These are phyloP conservation scores for Tinea pellionella DNA, from an alignment of 2,888 invertebrate species.

Conservation along the genomic window DNA sequence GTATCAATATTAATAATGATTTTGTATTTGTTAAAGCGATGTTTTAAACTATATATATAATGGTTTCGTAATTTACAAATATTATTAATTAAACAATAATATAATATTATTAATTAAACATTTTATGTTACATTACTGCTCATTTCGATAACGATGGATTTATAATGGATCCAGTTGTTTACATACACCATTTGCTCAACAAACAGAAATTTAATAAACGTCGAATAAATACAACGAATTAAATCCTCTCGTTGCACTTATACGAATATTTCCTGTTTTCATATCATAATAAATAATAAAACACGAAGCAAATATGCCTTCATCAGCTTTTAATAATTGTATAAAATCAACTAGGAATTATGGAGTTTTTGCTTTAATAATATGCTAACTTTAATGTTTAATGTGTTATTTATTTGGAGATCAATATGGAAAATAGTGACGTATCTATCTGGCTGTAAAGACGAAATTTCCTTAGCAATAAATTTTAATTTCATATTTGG, in stretches of 20 bases:
- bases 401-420: background rate
- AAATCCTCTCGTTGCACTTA: constrained; percentile 1
- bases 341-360: background rate
- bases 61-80: background rate
- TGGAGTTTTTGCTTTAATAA: background rate
- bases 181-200: constrained; percentile 1
- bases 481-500: too few relatives aligned
- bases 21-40: background rate
- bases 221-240: background rate
- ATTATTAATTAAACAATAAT: background rate
- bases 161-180: background rate
- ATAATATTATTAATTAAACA: background rate
- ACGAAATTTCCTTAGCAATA: too few relatives aligned
- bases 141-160: constrained; percentile 2
- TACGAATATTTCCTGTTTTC: constrained; percentile 2
- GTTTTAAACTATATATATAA: background rate
- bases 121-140: background rate
- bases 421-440: too few relatives aligned
- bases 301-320: background rate
- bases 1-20: too few relatives aligned
- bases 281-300: constrained; percentile 5
- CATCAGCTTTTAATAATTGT: constrained; percentile 2
- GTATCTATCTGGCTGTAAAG: too few relatives aligned
- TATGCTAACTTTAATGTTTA: background rate
- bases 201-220: constrained; percentile 8